Base-by-base conservation (phyloP, 1,140 invertebrate genomes). In the Aphidius ervi region DNA sequence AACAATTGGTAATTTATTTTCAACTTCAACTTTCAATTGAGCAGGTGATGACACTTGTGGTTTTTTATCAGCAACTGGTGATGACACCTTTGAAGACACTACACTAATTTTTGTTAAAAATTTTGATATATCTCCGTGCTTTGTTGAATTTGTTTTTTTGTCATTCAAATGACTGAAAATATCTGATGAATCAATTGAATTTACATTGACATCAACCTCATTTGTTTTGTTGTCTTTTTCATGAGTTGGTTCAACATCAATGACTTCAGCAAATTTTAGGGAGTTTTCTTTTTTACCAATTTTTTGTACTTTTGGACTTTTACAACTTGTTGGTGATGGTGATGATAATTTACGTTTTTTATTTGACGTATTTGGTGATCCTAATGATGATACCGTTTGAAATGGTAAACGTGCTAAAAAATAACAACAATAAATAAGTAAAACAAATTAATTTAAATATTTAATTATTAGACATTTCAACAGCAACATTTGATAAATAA, bases 401-500 rank as follows among this genome's bases (percentile, higher is more conserved):
- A 80, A 80, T 40, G 78, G 70, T 9, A 79, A 61, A 53, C 69
- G 72, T 48, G 70, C 78, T 80, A 55, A 58, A 77, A 73, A 53
- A 20, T 42, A 52, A 9, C 16, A n/a, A 61, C 31, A 54, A 57
- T 57, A 16, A 16, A 16, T 16, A 16, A 16, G 16, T 1, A 58
- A 48, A 54, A 49, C 42, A 20, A 16, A 53, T 48, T 60, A 57
- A 48, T 42, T 16, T 59, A 16, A 16, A 16, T 16, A 16, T 16
- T 16, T 16, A 16, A 16, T 16, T 1, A 16, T 16, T 16, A 16
- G 16, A 16, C 1, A 16, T 16, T 16, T 16, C 16, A 16, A 16
- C 16, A 16, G 16, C 16, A 16, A 16, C 16, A 16, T 16, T 16
- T 16, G 16, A 16, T 16, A 16, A 16, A 16, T 16, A 16, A 16